phyloP scores from a whole-genome alignment of 2,888 invertebrate genomes.

The Linnaemya tessellans region DNA sequence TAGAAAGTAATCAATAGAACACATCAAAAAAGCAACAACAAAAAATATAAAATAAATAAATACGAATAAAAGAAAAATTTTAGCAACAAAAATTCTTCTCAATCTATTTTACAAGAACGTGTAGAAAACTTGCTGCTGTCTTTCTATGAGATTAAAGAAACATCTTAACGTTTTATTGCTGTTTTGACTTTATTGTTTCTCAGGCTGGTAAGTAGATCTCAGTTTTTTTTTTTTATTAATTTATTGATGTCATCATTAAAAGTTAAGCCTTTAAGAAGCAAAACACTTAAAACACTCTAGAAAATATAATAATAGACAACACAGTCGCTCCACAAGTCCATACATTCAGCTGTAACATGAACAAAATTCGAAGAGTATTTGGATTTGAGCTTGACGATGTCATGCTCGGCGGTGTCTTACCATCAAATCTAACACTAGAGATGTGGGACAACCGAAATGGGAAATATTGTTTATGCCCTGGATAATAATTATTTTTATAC shows the following conservation, averaged over 20 bases:
- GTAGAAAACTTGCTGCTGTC: background rate
- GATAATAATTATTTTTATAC: too few relatives aligned
- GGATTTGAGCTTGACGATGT: too few relatives aligned
- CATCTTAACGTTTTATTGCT: constrained; percentile 21
- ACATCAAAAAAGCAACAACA: background rate
- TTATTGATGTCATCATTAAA: background rate
- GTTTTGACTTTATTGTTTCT: constrained; percentile 17
- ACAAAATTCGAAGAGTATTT: too few relatives aligned
- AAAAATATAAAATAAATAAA: background rate
- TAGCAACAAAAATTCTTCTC: constrained; percentile 1
- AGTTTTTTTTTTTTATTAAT: background rate
- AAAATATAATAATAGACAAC: too few relatives aligned
- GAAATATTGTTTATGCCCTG: too few relatives aligned
- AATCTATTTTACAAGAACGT: background rate
- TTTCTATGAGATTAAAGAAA: background rate
- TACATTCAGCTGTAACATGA: too few relatives aligned
- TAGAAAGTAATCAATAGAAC: constrained; percentile 16
- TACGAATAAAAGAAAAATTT: background rate
- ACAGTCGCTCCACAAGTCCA: too few relatives aligned
- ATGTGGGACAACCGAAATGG: too few relatives aligned
- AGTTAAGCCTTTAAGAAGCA: background rate
- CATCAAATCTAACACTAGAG: too few relatives aligned
- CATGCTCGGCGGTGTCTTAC: too few relatives aligned
- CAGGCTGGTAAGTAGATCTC: constrained; percentile 26
- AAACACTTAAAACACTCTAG: too few relatives aligned